These are phyloP conservation scores for Coptotermes formosanus DNA, from an alignment of 1,140 invertebrate genomes.

Conservation along the genomic window DNA sequence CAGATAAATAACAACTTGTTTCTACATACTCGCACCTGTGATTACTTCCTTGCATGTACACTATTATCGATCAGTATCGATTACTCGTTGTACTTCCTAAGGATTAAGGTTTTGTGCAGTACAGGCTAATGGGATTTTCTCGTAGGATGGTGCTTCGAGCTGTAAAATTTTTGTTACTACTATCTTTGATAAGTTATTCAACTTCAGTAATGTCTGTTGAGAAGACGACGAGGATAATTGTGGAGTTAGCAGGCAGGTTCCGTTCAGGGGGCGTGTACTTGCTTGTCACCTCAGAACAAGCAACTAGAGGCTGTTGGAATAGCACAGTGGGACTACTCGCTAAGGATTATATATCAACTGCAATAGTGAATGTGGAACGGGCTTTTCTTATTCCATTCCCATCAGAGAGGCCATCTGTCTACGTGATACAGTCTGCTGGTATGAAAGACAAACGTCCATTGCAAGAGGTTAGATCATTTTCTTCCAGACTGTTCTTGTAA, in stretches of 20 bases:
- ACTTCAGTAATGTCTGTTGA: neutral
- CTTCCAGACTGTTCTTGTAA: too few relatives aligned
- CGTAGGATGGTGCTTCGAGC: neutral
- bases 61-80: neutral
- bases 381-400: neutral
- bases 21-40: neutral
- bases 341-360: neutral
- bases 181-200: neutral
- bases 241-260: neutral
- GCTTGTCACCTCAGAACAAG: neutral
- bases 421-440: neutral
- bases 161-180: neutral
- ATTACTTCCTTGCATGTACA: neutral
- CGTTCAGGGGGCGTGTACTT: neutral
- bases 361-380: neutral
- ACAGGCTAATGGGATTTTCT: neutral
- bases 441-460: neutral
- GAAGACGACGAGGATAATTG: neutral
- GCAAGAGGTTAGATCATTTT: neutral
- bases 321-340: neutral
- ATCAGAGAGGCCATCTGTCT: neutral
- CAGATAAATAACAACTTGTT: too few relatives aligned
- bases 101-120: neutral
- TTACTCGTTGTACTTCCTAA: neutral
- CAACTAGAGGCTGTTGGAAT: neutral